Evolutionary conservation across 2,888 invertebrate species (phyloP), one percentile per base, ranked within the genome.

Genomic region (Noctua janthina): DNA sequence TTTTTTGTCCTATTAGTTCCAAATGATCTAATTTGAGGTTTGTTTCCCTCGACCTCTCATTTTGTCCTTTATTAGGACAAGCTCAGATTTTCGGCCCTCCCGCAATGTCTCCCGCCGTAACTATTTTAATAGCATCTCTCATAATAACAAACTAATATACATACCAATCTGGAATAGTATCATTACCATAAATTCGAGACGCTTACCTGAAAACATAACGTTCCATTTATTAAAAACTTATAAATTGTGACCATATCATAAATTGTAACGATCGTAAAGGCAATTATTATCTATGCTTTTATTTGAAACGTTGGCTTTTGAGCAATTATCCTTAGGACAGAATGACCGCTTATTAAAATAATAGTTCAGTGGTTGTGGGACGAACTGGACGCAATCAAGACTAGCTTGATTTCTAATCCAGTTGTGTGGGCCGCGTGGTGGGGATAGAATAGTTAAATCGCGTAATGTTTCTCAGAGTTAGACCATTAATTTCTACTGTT

Each of bases 301-400:
- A 78, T 88, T 86, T 76, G 62, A 74, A 80, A 77, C 66, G 71
- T 70, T 78, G 82, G 72, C 69, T 81, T 90, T 88, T 83, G 79
- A 87, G 90, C 93, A 94, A 95, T 95, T 95, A 94, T 91, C 82
- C 88, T 91, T 91, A 93, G 93, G 94, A 94, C 94, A 93, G 94
- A 95, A 95, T 94, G 91, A 92, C 91, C 91, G 92, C 92, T 93
- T 94, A 96, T 96, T 95, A 96, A 93, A 94, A 93, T 96, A 96
- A 96, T 95, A 86, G 92, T 85, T 77, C 81, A 76, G 84, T 85
- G 88, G 90, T 87, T 83, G 91, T 81, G 79, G 85, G 90, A 88
- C 86, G 86, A 83, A 84, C 89, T 89, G 88, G 87, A 79, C 86
- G 88, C 87, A 91, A 92, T 92, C 91, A 91, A 91, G 92, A 88